Conservation (phyloP, 2,888 invertebrate species). For the Elaeidobius kamerunicus region DNA sequence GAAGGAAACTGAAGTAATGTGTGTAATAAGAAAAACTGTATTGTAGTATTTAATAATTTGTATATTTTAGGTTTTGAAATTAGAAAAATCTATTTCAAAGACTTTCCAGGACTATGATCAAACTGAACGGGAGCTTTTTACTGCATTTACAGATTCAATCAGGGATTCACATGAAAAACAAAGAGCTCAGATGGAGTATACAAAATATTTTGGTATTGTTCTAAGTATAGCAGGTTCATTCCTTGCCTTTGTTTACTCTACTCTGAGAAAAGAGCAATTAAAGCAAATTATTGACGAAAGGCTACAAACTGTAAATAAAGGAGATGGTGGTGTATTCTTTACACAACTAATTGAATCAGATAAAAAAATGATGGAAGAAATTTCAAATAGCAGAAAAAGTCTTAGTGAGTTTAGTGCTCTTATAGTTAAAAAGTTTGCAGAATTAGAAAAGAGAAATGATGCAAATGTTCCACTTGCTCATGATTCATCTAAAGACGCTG, state of each 20-base stretch:
- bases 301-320: conserved; percentile 23
- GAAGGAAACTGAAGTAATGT: conserved; percentile 64
- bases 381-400: conserved; percentile 21
- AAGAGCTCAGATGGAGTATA: conserved; percentile 74
- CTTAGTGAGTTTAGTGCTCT: conserved; percentile 14
- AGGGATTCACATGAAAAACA: conserved; percentile 82
- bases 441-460: not conserved
- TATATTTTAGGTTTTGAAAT: conserved; percentile 53
- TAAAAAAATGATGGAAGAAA: conserved; percentile 23
- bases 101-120: conserved; percentile 66
- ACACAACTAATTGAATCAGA: conserved; percentile 20
- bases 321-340: not conserved
- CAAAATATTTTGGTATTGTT: conserved; percentile 69
- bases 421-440: conserved; percentile 7
- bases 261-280: conserved; percentile 44
- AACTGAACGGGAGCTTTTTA: conserved; percentile 72
- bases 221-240: conserved; percentile 47
- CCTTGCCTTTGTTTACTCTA: conserved; percentile 45
- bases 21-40: not conserved
- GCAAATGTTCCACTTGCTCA: not conserved
- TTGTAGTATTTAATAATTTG: not conserved
- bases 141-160: conserved; percentile 69
- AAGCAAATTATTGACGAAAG: conserved; percentile 42
- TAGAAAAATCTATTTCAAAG: conserved; percentile 61
- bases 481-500: no score